Base-by-base conservation (phyloP, 2,888 invertebrate genomes). In the Spilosoma lubricipeda region DNA sequence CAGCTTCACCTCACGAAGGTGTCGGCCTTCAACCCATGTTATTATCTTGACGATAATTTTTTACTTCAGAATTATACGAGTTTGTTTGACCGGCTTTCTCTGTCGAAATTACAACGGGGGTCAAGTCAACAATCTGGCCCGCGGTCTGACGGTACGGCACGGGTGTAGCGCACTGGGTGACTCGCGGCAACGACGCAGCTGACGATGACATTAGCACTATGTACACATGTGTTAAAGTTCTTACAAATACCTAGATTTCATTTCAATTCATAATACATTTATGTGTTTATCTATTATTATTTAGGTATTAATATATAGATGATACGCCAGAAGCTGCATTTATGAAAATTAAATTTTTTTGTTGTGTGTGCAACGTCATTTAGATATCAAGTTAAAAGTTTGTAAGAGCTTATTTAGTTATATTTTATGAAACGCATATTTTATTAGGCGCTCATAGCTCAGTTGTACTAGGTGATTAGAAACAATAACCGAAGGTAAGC, bases 11-110 rank as follows among this genome's bases (percentile, higher is more conserved):
- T 71, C 65, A 70, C 42, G 45, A 71, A 74, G 13, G 45, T 33
- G 56, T 68, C n/a, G 75, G 70, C 77, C 75, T 81, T 79, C 77
- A 71, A 72, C 67, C 52, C 67, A 59, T 39, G 59, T 59, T 33
- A 72, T 67, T 66, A 71, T 67, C 65, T 75, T 77, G 71, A 76
- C 75, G 77, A 73, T 78, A 76, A n/a, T 78, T 81, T 74, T 69
- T 78, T 65, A 74, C 73, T 33, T 70, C 11, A 67, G 67, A 75
- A 77, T 76, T 76, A 77, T 82, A 73, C 75, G 63, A n/a, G 72
- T 67, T 42, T n/a, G 64, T 72, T 56, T 75, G 84, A 75, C 84
- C 84, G 72, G 77, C 83, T 83, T 83, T 83, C 83, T 79, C 84
- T 70, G 67, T 36, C 45, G 52, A 68, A 30, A 72, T 75, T 64